These are phyloP conservation scores for Lampris megalopsis DNA, from an alignment of 2,113 vertebrate species.

Conservation along the genomic window DNA sequence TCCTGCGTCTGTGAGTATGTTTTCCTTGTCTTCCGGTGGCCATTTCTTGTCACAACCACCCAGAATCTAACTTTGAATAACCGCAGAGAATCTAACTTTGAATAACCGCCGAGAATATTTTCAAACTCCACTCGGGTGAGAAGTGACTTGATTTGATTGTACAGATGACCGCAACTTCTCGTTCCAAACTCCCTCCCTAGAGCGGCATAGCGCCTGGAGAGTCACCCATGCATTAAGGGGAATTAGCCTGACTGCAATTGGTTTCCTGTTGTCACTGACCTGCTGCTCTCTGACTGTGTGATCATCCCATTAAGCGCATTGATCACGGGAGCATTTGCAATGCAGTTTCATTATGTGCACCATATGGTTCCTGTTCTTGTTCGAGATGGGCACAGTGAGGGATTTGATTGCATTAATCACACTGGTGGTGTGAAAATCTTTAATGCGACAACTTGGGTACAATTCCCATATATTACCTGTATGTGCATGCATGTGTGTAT, in stretches of 20 bases:
- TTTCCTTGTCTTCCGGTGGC: constrained; percentile 49
- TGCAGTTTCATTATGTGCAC: constrained; percentile 42
- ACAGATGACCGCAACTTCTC: constrained; percentile 73
- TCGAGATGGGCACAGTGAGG: constrained; percentile 28
- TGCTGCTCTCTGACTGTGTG: constrained; percentile 63
- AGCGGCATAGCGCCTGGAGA: constrained; percentile 52
- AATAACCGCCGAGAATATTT: constrained; percentile 57
- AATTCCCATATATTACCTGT: neutral
- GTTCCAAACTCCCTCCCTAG: constrained; percentile 56
- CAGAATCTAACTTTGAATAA: constrained; percentile 48
- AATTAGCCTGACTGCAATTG: constrained; percentile 62
- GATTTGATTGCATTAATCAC: constrained; percentile 42
- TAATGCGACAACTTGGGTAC: neutral
- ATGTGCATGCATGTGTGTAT: neutral
- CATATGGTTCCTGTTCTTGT: constrained; percentile 29
- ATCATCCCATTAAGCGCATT: constrained; percentile 45
- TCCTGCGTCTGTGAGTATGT: constrained; percentile 20
- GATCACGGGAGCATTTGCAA: constrained; percentile 32
- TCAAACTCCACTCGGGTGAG: constrained; percentile 54
- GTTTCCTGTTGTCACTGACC: constrained; percentile 65
- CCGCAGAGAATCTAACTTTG: constrained; percentile 51
- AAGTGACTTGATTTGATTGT: constrained; percentile 74
- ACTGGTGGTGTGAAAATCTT: neutral
- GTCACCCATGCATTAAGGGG: constrained; percentile 65
- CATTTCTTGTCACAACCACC: constrained; percentile 52